phyloP scores from a whole-genome alignment of 2,797 vertebrate genomes.

The Acrossocheilus fasciatus region DNA sequence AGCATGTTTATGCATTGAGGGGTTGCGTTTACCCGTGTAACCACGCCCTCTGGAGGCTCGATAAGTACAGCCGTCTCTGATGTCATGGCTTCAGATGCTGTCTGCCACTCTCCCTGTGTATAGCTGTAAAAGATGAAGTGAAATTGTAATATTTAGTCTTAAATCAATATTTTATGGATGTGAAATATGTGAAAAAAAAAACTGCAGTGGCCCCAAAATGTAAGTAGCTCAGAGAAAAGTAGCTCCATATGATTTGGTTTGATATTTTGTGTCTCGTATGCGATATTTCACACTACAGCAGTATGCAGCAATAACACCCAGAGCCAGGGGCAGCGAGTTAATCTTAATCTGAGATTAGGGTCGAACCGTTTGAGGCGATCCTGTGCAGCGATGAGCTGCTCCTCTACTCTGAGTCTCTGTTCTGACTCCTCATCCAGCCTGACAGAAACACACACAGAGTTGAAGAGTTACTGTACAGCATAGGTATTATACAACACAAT shows the following conservation, averaged over 20 bases:
- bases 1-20: neutral
- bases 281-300: neutral
- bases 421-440: conserved; percentile 90
- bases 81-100: conserved; percentile 70
- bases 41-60: conserved; percentile 78
- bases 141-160: neutral
- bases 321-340: neutral
- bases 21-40: conserved; percentile 80
- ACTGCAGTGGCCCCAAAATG: neutral
- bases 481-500: neutral
- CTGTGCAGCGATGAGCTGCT: conserved; percentile 80
- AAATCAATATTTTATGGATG: neutral
- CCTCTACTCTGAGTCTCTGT: conserved; percentile 81
- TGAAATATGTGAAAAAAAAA: neutral
- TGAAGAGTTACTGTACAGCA: neutral
- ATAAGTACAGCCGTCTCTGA: conserved; percentile 86
- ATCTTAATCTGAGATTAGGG: conserved; percentile 14
- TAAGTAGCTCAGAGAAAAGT: neutral
- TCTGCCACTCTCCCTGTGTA: conserved; percentile 77
- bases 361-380: conserved; percentile 85
- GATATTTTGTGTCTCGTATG: neutral
- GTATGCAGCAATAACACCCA: neutral
- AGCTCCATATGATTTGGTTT: neutral
- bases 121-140: conserved; percentile 68
- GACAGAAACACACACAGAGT: conserved; percentile 52